Base-by-base conservation (phyloP, 2,888 invertebrate genomes). In the Crematogaster levior region DNA sequence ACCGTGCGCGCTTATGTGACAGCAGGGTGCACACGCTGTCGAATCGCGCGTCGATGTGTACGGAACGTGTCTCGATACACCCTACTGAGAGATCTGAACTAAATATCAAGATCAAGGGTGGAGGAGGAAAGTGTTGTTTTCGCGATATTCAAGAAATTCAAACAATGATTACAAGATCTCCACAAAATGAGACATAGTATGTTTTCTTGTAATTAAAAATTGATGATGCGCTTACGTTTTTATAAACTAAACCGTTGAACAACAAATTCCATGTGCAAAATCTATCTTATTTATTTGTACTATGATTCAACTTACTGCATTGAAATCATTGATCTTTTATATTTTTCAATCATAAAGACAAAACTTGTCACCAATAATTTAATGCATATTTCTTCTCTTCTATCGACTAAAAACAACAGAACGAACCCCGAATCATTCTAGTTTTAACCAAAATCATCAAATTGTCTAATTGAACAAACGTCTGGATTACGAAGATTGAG, bases 1-100 rank as follows among this genome's bases (percentile, higher is more conserved):
- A 85, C 72, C 80, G 46, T 60, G 83, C 84, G 82, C 86, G 70
- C 86, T 88, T 86, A 83, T 80, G 88, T 81, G 84, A 86, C 82
- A 85, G 48, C 75, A 58, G 88, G 80, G 85, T 80, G 86, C 81
- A 77, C 63, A 30, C n/a, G 61, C 24, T 43, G 48, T 58, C 51
- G 53, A 34, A 46, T 34, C 68, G 63, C 68, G 48, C 53, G 27
- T 68, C 48, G 12, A 43, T 68, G 51, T 58, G 27, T 37, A 48
- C 37, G n/a, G 40, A 46, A 56, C 24, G 66, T 77, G 30, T 77
- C 30, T 66, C 77, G 77, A 53, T 56, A 66, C 40, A 77, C 75
- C 37, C 51, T 51, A 75, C 37, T n/a, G 12, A 63, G 37, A 30
- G 53, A 10, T 58, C 34, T 56, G 5, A 6, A 18, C 30, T 34